Evolutionary conservation across 2,797 vertebrate species (phyloP), one percentile per base, ranked within the genome.

Genomic region (Silurus lanzhouensis): DNA sequence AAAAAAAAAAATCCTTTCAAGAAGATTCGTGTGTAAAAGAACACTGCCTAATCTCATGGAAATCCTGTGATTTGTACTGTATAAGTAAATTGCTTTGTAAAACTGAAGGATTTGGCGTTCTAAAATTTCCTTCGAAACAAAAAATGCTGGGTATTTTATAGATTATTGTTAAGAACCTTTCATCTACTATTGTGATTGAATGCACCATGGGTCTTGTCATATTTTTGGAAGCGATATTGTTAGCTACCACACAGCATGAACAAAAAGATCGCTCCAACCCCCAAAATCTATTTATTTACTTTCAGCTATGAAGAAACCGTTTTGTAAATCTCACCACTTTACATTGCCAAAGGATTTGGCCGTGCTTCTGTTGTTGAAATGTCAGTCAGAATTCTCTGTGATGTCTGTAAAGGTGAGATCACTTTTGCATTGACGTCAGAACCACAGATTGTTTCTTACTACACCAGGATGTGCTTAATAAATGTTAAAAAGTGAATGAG

Each of bases 201-300:
- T 64, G 78, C 38, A 64, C 78, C 22, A 25, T 44, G 14, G 52
- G n/a, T 22, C 15, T 66, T 52, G 44, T 66, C 31, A 22, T 78
- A 78, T 81, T 25, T 66, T 66, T 17, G n/a, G 9, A 52, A 81
- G 61, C 9, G 78, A 81, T 81, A 81, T 52, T 66, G 78, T 66
- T 66, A 66, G 78, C 61, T 9, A 2, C 60, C 7, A 66, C 38
- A 64, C 78, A 64, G 61, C 61, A 78, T 61, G 31, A 6, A 46
- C 1, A 38, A 8, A 25, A 64, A 80, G 14, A 48, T 38, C 6
- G 10, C 22, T 46, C 46, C 5, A 38, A 38, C 19, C 52, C 6
- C 44, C 10, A 64, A 64, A 80, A 52, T 48, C 78, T 52, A 81
- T 66, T 81, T 81, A 66, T 81, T 81, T 27, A 27, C n/a, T 48